Base-by-base conservation (phyloP, 2,888 invertebrate genomes). In the Heterodera filipjevi region DNA sequence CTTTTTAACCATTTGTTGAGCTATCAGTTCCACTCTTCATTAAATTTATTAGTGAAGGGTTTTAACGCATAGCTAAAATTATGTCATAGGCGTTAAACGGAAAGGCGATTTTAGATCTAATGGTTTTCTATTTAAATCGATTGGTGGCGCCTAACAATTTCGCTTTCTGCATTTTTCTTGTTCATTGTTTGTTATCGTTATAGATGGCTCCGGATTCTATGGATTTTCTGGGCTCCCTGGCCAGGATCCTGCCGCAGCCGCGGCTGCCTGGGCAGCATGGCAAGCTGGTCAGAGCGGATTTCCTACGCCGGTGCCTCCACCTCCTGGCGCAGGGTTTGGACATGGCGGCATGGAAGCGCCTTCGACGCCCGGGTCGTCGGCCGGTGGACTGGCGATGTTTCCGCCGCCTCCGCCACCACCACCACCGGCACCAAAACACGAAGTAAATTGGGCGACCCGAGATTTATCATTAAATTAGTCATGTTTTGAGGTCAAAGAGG, bases 401-500 rank as follows among this genome's bases (percentile, higher is more conserved):
- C 77, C 81, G 33, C 81, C 81, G 19, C 81, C 77, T 1, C 81
- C 81, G 27, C 81, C 81, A 22, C 81, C 81, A 14, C 81, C 81
- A 19, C 81, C 81, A 39, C 81, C 81, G 1, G 76, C 71, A 0
- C 81, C 80, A 66, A 81, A 77, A 78, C 46, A 44, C 30, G 53
- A 64, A 32, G 75, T 59, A 14, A 72, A 46, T 30, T 27, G 49
- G 39, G 27, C 8, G 19, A n/a, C n/a, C 10, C 22, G 30, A n/a
- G 30, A 33, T 14, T 33, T 16, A 66, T 19, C n/a, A 30, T 39
- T 46, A 27, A 5, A 49, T 49, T 77, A 2, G 64, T 49, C 46
- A 16, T 49, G n/a, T 66, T 79, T 77, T 71, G 27, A 35, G 76
- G 33, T 66, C 46, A 75, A 75, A 12, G 75, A 75, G 46, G 75